These are phyloP conservation scores for Zelostemma sp. DNA, from an alignment of 1,140 invertebrate species.

Conservation along the genomic window DNA sequence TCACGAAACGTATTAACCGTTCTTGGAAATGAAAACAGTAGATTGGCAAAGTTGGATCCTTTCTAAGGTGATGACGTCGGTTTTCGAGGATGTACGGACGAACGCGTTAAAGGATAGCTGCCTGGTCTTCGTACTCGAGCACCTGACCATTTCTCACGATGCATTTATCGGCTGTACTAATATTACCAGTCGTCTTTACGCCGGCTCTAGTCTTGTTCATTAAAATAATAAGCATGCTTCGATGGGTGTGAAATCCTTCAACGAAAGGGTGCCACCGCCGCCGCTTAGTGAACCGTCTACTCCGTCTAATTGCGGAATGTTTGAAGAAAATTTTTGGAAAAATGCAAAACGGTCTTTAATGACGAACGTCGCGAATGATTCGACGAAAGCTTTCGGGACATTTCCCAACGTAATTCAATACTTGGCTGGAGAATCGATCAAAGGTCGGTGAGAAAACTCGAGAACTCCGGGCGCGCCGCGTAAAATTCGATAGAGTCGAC, in stretches of 20 bases:
- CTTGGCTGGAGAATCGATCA: conserved; percentile 24
- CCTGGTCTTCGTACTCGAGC: conserved; percentile 24
- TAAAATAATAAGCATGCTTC: conserved; percentile 56
- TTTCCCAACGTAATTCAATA: conserved; percentile 4
- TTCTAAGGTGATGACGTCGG: conserved; percentile 1
- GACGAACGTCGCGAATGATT: conserved; percentile 4
- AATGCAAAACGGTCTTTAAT: no score
- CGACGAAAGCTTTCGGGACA: neutral
- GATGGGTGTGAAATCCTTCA: conserved; percentile 34
- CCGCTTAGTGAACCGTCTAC: neutral
- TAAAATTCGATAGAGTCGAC: conserved; percentile 49
- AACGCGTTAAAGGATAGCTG: conserved; percentile 21
- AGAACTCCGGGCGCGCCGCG: conserved; percentile 32
- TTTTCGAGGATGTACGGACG: conserved; percentile 8
- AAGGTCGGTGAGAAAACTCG: conserved; percentile 45
- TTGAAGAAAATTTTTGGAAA: no score
- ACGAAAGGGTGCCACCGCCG: conserved; percentile 18
- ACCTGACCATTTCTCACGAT: conserved; percentile 57
- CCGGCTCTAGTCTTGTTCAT: conserved; percentile 35
- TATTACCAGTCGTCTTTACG: conserved; percentile 35
- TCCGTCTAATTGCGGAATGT: no score
- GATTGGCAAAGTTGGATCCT: conserved; percentile 23
- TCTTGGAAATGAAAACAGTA: conserved; percentile 33
- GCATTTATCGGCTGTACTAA: conserved; percentile 49
- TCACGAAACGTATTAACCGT: conserved; percentile 60